Evolutionary conservation across 2,888 invertebrate species (phyloP).

Genomic region (Caradrina kadenii): DNA sequence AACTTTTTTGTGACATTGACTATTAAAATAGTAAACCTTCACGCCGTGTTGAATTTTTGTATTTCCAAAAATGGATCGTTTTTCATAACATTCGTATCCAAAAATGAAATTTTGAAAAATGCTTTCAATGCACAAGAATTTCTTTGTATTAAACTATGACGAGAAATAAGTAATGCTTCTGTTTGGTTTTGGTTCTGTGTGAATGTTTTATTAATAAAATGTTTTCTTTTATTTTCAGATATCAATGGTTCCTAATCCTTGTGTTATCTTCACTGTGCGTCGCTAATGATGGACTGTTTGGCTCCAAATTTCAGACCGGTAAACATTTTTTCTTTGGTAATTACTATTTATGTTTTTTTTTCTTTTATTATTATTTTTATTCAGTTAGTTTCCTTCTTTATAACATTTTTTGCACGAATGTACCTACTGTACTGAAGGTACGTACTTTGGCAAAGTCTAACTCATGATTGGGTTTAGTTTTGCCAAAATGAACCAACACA

Average conservation of each 20-base stretch:
- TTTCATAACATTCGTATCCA: too few species aligned
- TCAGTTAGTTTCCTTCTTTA: too few species aligned
- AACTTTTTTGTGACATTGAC: slow-evolving; percentile 10
- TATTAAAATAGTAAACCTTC: slow-evolving; percentile 7
- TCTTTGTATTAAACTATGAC: too few species aligned
- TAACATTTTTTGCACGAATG: too few species aligned
- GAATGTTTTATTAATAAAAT: neutral
- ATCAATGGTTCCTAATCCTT: slow-evolving; percentile 70
- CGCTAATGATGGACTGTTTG: slow-evolving; percentile 82
- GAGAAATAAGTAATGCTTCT: too few species aligned
- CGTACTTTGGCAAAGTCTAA: too few species aligned
- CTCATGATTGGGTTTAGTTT: neutral
- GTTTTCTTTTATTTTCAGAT: slow-evolving; percentile 73
- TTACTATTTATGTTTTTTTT: slow-evolving; percentile 29
- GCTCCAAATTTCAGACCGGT: slow-evolving; percentile 85
- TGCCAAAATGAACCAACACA: too few species aligned
- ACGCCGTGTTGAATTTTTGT: neutral
- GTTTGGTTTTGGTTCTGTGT: too few species aligned
- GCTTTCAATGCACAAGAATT: too few species aligned
- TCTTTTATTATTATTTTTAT: neutral
- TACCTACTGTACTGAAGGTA: too few species aligned
- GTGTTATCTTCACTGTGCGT: slow-evolving; percentile 71
- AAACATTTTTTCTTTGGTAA: slow-evolving; percentile 61
- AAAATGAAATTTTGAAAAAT: too few species aligned
- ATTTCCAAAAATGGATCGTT: neutral